phyloP scores from a whole-genome alignment of 2,888 invertebrate genomes.

The Ametastegia equiseti region DNA sequence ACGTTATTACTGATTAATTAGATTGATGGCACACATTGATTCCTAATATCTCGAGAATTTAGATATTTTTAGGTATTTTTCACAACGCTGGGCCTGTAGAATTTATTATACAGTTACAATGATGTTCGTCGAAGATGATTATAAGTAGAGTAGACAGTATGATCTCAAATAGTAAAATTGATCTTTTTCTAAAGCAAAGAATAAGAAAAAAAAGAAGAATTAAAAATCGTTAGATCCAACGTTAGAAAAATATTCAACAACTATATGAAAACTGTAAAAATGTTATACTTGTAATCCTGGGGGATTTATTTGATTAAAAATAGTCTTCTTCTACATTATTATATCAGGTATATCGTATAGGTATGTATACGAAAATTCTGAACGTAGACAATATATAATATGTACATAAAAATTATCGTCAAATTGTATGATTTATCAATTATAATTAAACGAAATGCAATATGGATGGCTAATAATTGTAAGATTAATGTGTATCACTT shows the following conservation, averaged over 20 bases:
- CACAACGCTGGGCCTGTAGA: too few species aligned
- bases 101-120: too few species aligned
- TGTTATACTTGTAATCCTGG: not conserved
- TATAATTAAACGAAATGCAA: too few species aligned
- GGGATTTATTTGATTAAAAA: not conserved
- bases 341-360: too few species aligned
- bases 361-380: too few species aligned
- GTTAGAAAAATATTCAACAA: not conserved
- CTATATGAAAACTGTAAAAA: constrained; percentile 7
- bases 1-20: not conserved
- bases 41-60: not conserved
- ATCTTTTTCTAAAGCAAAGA: not conserved
- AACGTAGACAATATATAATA: too few species aligned
- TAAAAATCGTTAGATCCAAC: not conserved
- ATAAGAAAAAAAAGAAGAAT: too few species aligned
- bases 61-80: too few species aligned
- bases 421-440: too few species aligned
- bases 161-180: not conserved
- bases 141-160: not conserved
- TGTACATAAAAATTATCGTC: too few species aligned
- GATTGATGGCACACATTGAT: not conserved
- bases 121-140: not conserved
- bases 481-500: not conserved
- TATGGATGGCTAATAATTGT: not conserved
- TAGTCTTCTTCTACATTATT: not conserved